Evolutionary conservation across 2,888 invertebrate species (phyloP).

Genomic region (Patella depressa): DNA sequence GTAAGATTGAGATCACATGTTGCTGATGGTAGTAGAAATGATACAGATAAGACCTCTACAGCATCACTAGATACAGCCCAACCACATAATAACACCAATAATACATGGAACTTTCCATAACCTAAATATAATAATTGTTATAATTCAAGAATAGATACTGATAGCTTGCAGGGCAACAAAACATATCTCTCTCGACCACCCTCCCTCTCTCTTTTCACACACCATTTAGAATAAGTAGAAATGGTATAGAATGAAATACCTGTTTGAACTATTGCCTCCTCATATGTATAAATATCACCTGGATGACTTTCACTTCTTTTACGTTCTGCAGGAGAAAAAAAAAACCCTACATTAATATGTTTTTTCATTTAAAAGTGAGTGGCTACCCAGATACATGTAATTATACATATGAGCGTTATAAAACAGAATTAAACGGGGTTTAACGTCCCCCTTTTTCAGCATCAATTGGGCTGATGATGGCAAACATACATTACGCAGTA

Average conservation of each 20-base stretch:
- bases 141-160: background rate
- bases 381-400: too few relatives aligned
- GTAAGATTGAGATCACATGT: constrained; percentile 91
- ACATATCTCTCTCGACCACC: background rate
- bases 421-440: too few relatives aligned
- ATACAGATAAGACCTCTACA: constrained; percentile 92
- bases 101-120: constrained; percentile 91
- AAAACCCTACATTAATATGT: too few relatives aligned
- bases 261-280: constrained; percentile 1
- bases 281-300: background rate
- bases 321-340: too few relatives aligned
- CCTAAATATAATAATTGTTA: constrained; percentile 71
- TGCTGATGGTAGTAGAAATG: constrained; percentile 92
- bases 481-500: too few relatives aligned
- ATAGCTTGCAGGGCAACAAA: background rate
- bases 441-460: too few relatives aligned
- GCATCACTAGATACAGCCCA: constrained; percentile 93
- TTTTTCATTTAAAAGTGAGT: too few relatives aligned
- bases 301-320: background rate
- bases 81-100: constrained; percentile 90
- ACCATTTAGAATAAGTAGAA: background rate
- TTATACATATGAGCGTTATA: too few relatives aligned
- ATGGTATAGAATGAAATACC: background rate
- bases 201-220: background rate
- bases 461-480: too few relatives aligned